Evolutionary conservation across 2,797 vertebrate genomes (phyloP).

Genomic region (Channallabes apus): DNA sequence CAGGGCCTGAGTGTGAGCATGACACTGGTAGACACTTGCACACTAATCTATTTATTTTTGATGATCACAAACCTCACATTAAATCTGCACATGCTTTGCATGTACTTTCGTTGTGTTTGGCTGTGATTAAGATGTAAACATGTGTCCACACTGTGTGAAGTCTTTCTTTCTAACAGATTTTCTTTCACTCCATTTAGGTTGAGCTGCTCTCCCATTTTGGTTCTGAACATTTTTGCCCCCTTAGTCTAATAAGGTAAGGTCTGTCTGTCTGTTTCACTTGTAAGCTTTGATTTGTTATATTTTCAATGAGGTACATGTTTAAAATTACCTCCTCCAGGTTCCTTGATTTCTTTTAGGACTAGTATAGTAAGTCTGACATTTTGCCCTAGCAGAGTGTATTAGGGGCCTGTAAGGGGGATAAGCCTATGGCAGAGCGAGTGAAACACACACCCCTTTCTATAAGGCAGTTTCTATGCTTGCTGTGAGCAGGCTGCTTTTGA

Average conservation of each 20-base stretch:
- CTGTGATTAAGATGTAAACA: neutral
- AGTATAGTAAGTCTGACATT: slow-evolving; percentile 19
- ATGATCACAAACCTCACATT: neutral
- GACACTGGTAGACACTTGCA: slow-evolving; percentile 57
- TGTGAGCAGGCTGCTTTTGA: slow-evolving; percentile 8
- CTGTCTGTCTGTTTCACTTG: neutral
- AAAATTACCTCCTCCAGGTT: neutral
- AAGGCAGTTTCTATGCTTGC: slow-evolving; percentile 29
- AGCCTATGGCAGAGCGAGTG: slow-evolving; percentile 5
- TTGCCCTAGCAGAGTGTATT: slow-evolving; percentile 40
- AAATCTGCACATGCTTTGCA: slow-evolving; percentile 51
- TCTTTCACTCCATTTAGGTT: slow-evolving; percentile 74
- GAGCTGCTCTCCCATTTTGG: slow-evolving; percentile 96
- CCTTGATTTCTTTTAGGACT: neutral
- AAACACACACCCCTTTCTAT: slow-evolving; percentile 13
- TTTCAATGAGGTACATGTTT: neutral
- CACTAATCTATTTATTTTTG: slow-evolving; percentile 6
- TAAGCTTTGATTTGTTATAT: neutral
- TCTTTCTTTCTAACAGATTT: slow-evolving; percentile 1
- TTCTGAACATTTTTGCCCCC: slow-evolving; percentile 96
- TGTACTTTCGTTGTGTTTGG: slow-evolving; percentile 47
- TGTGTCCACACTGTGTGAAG: neutral
- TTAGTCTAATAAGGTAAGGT: slow-evolving; percentile 94
- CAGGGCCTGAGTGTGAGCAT: slow-evolving; percentile 67
- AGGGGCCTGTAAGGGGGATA: slow-evolving; percentile 37